Evolutionary conservation across 2,888 invertebrate species (phyloP), one percentile per base, ranked within the genome.

Genomic region (Plebejus anna): DNA sequence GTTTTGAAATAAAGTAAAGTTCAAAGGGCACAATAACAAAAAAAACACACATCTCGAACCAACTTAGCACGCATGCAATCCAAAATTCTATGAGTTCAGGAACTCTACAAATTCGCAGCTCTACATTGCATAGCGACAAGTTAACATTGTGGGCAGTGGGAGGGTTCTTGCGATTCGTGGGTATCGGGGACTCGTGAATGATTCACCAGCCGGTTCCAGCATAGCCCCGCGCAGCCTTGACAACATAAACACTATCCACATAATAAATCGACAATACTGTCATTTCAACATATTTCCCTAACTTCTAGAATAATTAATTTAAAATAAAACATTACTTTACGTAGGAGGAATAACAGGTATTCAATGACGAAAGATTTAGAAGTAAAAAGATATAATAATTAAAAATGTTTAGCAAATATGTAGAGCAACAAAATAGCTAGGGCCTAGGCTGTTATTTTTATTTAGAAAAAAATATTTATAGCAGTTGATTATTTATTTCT

Each of bases 161-260:
- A 81, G 82, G 79, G 80, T 77, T 77, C 55, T 55, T 55, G 55
- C 55, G 4, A 55, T 55, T 16, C 81, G 83, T 81, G 78, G 76
- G 77, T 78, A 55, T 80, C 80, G 81, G 79, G 79, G 82, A 80
- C 81, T 83, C 76, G 80, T 82, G 81, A 84, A 84, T 89, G 89
- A 89, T 81, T 89, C 89, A 89, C 82, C 78, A 85, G 87, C 87
- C 87, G 86, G 86, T 88, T 88, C 81, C 72, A 76, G 71, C 57
- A 61, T 51, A 71, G 42, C 59, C 76, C 57, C 72, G 57, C 76
- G 59, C 72, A 76, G 72, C 72, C 59, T 72, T 71, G 59, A 59
- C 28, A 38, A 42, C 51, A 51, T 38, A 28, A 75, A 66, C 72
- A 70, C 13, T 61, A 76, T 55, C 66, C 28, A 70, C 47, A 70